phyloP scores from a whole-genome alignment of 2,888 invertebrate species.

The Alsophila aescularia region DNA sequence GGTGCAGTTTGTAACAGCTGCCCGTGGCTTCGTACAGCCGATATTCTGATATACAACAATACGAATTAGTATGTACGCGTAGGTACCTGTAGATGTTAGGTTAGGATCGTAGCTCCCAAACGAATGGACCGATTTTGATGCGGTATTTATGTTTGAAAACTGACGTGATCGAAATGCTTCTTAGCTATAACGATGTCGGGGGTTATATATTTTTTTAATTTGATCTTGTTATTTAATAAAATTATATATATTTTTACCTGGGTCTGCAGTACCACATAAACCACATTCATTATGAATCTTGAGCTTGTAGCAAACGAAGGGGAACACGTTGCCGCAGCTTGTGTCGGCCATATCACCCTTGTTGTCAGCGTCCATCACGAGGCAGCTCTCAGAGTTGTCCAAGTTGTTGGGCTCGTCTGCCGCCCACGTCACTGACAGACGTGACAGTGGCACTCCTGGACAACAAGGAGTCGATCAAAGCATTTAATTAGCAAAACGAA shows the following conservation, averaged over 20 bases:
- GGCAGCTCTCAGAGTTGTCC: not conserved
- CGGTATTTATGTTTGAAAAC: too few relatives aligned
- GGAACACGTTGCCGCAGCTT: not conserved
- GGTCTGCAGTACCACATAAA: not conserved
- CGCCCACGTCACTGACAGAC: not conserved
- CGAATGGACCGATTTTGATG: too few relatives aligned
- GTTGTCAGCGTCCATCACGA: not conserved
- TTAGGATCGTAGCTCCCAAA: too few relatives aligned
- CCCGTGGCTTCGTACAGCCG: not conserved
- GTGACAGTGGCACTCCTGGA: not conserved
- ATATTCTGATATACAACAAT: not conserved
- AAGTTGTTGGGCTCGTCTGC: not conserved
- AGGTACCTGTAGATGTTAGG: not conserved
- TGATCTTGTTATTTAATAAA: too few relatives aligned
- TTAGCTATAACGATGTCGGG: too few relatives aligned
- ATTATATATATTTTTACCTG: not conserved
- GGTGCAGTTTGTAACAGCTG: slow-evolving; percentile 1
- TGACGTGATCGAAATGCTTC: too few relatives aligned
- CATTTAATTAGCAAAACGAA: too few relatives aligned
- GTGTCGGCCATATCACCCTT: not conserved
- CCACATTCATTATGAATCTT: not conserved
- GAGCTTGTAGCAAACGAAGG: not conserved
- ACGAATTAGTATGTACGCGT: not conserved
- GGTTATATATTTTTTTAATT: too few relatives aligned
- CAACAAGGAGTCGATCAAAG: too few relatives aligned